Evolutionary conservation across 2,113 vertebrate genomes (phyloP), one percentile per base, ranked within the genome.

Genomic region (Prolemur simus): DNA sequence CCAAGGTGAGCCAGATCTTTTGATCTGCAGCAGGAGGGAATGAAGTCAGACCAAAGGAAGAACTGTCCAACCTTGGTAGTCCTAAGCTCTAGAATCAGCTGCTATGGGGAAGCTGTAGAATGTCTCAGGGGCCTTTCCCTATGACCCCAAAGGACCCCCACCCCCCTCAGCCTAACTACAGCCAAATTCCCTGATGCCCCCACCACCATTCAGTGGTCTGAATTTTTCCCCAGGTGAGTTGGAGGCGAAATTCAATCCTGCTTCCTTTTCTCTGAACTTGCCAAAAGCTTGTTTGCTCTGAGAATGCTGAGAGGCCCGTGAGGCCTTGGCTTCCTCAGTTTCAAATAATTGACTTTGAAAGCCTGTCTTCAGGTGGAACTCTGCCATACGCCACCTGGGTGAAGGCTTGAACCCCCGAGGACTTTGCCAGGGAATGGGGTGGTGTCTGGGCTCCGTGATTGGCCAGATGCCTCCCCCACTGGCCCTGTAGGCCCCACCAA

Each of bases 201-300:
- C 18, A 8, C 58, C 14, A n/a, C 80, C 76, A 10, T 56, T 56
- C 54, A 52, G 68, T 86, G 64, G 78, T 54, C 60, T 92, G 94
- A 58, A 47, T 74, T 64, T 80, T 74, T 3, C 85, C 69, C 88
- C 92, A 96, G 96, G 98, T 98, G 96, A 96, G 83, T 60, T 0
- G 4, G n/a, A 91, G 64, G n/a, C 47, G 97, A 98, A 98, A 98
- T 96, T 97, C 95, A 92, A 98, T 97, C 96, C 73, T 39, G 81
- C 73, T 96, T 97, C 90, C 91, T 97, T 91, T 88, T 56, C 92
- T 92, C 71, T 88, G 34, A 87, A 91, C 87, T 83, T 97, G 98
- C 97, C 98, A 97, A 95, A 73, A 97, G 85, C 66, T 58, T 98
- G 97, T 98, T 98, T 98, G 96, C 96, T 97, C 83, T 60, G 80